Base-by-base conservation (phyloP, 2,888 invertebrate genomes). In the Oxyscelio sp. region DNA sequence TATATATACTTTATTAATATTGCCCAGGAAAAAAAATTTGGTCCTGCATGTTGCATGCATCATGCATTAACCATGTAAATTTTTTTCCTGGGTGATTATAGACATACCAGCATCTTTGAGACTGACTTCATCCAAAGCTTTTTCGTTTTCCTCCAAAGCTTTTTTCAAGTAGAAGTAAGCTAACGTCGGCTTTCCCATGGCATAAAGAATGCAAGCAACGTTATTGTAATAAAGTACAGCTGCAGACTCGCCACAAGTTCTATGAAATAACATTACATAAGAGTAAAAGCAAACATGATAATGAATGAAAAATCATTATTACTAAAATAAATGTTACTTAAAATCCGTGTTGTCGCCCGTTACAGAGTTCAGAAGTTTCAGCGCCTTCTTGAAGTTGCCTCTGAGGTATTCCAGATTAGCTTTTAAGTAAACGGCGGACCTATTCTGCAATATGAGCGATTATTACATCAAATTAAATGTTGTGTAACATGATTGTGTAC, bases 121-220 rank as follows among this genome's bases (percentile, higher is more conserved):
- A 56, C 93, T 93, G 45, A 94, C 90, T 79, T 93, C 94, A 45
- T 94, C 93, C 43, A 94, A 82, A 24, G 93, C 94, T 78, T 93
- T 91, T 81, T 95, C 95, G 91, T 97, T 97, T 93, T 97, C 97
- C 91, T 96, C 96, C 4, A 98, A 94, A 58, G 98, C 97, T 94
- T 96, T 96, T 89, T 97, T 96, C 88, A 97, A 96, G 94, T 97
- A 97, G 92, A 97, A 97, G 63, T 96, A 96, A 6, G 97, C 97
- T 79, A 98, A 95, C 94, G 97, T 96, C 56, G 97, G 97, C 94
- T 98, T 98, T 19, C 97, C 97, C 94, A 97, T 95, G 40, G 97
- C 96, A 91, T 97, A 96, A 94, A 98, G 97, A 87, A 97, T 95
- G 65, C 97, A 96, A 52, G 97, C 98, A 91, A 98, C 95, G 91